Conservation (phyloP, 2,113 vertebrate genomes). For the Pollimyrus isidori region DNA sequence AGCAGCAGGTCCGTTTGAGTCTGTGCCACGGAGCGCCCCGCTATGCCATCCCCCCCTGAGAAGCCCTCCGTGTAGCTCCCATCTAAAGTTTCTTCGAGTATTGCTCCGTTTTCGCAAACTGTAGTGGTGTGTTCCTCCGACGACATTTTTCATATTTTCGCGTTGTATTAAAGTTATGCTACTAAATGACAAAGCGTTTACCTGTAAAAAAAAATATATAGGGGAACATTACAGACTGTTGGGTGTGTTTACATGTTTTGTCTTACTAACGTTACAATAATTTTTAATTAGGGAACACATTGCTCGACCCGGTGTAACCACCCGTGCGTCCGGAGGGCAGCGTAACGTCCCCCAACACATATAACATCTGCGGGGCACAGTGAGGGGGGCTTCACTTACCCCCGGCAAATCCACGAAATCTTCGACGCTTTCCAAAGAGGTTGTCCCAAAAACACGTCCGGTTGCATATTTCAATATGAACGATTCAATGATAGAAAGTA, state of each 20-base stretch:
- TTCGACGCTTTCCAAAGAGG: neutral
- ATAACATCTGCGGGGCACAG: neutral
- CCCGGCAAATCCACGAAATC: neutral
- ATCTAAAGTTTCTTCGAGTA: slow-evolving; percentile 47
- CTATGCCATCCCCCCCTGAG: slow-evolving; percentile 39
- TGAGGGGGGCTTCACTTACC: neutral
- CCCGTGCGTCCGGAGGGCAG: neutral
- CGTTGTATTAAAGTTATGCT: slow-evolving; percentile 43
- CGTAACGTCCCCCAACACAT: neutral
- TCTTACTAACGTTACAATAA: neutral
- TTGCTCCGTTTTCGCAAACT: slow-evolving; percentile 45
- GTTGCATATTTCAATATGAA: neutral
- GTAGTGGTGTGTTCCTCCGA: slow-evolving; percentile 49
- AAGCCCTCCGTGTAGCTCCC: slow-evolving; percentile 60
- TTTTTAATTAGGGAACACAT: neutral
- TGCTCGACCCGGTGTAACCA: neutral
- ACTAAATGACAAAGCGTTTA: neutral
- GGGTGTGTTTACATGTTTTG: neutral
- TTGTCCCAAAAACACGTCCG: neutral
- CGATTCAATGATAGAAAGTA: neutral
- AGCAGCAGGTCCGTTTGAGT: slow-evolving; percentile 51
- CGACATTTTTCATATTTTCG: slow-evolving; percentile 55
- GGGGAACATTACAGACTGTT: neutral
- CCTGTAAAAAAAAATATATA: neutral
- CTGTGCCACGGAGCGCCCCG: slow-evolving; percentile 37